Percentiles rank a stretch among this genome's conserved stretches.
Conservation (phyloP, 2,888 invertebrate genomes). For the Acholoe squamosa region DNA sequence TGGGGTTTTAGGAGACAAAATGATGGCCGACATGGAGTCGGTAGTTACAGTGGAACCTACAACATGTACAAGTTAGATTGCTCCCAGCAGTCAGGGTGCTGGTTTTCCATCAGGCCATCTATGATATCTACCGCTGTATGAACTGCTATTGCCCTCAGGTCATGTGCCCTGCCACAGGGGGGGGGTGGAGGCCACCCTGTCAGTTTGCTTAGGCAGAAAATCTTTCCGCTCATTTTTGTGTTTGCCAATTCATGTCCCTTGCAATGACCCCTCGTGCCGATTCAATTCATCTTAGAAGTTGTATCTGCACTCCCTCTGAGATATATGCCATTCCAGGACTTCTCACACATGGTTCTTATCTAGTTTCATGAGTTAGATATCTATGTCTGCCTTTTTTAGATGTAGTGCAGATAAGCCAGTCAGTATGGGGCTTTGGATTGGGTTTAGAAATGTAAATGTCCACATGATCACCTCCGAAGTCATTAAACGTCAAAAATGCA, state of each 20-base stretch:
- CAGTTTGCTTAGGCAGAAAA: background rate
- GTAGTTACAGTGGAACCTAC: too few relatives aligned
- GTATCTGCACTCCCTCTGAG: background rate
- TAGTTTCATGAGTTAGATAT: background rate
- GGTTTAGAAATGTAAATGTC: too few relatives aligned
- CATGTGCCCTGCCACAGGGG: background rate
- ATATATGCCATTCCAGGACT: background rate
- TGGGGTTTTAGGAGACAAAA: too few relatives aligned
- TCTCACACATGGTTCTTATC: background rate
- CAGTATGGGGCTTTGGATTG: too few relatives aligned
- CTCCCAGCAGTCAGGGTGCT: background rate
- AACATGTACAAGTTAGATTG: background rate
- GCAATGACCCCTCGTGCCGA: background rate
- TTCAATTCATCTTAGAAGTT: background rate
- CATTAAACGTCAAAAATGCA: too few relatives aligned
- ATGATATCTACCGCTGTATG: background rate
- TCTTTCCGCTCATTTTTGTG: background rate
- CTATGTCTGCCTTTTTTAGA: background rate
- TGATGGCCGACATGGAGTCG: too few relatives aligned
- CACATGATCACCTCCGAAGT: too few relatives aligned
- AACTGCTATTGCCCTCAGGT: background rate
- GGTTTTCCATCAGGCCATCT: constrained; percentile 18
- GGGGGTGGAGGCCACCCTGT: background rate
- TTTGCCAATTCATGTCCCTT: background rate
- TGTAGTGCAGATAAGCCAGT: background rate